phyloP scores from a whole-genome alignment of 2,888 invertebrate genomes.

The Teleogryllus oceanicus region DNA sequence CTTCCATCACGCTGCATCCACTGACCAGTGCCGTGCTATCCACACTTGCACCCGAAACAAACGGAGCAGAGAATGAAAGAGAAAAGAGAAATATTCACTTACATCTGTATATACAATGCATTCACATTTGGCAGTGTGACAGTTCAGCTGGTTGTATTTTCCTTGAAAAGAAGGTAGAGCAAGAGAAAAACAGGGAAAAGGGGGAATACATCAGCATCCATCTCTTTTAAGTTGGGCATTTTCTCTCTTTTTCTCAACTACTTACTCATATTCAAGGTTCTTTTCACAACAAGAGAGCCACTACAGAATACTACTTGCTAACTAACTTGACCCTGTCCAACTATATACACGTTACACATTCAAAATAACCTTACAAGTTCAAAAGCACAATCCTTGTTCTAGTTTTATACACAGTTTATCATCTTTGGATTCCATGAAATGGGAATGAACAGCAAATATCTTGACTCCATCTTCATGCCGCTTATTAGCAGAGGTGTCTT shows the following conservation, averaged over 20 bases:
- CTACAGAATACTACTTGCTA: not conserved
- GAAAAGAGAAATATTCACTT: conserved; percentile 20
- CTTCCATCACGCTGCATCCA: conserved; percentile 9
- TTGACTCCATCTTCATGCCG: conserved; percentile 18
- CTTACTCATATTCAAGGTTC: conserved; percentile 2
- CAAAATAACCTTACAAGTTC: conserved; percentile 18
- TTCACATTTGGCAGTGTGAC: conserved; percentile 36
- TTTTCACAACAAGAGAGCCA: conserved; percentile 18
- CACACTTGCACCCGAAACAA: conserved; percentile 18
- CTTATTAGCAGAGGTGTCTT: not conserved
- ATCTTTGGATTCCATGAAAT: conserved; percentile 11
- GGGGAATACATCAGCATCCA: conserved; percentile 11
- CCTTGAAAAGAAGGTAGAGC: conserved; percentile 25
- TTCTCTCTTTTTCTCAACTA: conserved; percentile 18
- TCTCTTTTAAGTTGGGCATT: not conserved
- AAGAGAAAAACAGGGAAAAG: conserved; percentile 20
- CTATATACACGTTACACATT: conserved; percentile 4
- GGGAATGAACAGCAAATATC: conserved; percentile 18
- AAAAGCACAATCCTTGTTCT: not conserved
- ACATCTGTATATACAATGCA: conserved; percentile 33
- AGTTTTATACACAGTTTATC: conserved; percentile 9
- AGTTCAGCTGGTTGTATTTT: conserved; percentile 32
- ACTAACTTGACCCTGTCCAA: conserved; percentile 18
- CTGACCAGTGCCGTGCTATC: conserved; percentile 3
- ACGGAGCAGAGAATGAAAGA: conserved; percentile 1